Base-by-base conservation (phyloP, 2,888 invertebrate genomes). In the Germaria angustata region DNA sequence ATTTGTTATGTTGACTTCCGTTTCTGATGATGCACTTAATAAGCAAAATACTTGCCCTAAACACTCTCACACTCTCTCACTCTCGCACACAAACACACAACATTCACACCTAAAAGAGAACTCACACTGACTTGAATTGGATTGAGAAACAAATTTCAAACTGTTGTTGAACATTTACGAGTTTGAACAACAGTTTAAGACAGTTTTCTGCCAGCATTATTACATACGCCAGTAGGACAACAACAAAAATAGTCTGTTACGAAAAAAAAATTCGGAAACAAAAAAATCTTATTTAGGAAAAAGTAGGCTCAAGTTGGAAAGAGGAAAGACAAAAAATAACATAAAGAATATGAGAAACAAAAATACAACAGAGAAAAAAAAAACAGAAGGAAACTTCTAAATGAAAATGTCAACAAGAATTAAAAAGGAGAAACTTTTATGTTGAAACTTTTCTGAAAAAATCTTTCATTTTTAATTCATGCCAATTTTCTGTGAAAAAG, bases 391-490 rank as follows among this genome's bases (percentile, higher is more conserved):
- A 59, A 71, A 66, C 82, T 79, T 76, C 39, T 53, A 76, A 82
- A 82, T 82, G 79, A 82, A 82, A 82, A 82, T 82, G 79, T 82
- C 79, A 82, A 82, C 79, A 82, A 69, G 75, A 82, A 82, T 79
- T 82, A 82, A 79, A 79, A 36, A 78, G 63, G 28, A 68, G 69
- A 78, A 78, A 78, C 53, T 68, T 78, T 63, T 44, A 34, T 75
- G 41, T 65, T 63, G 17, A 69, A 82, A 82, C 73, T 82, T 82
- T 24, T 61, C 32, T 71, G 49, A 69, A 78, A 79, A 15, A 71
- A 6, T 34, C 17, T 11, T 13, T 39, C 28, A 2, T 44, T 22
- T 15, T 59, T 66, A 20, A 44, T 68, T 68, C n/a, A n/a, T 72
- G 79, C 79, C 79, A 72, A 79, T 72, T 79, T 63, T 76, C 61